Base-by-base conservation (phyloP, 2,888 invertebrate species). In the Acrocyrtus sp. region DNA sequence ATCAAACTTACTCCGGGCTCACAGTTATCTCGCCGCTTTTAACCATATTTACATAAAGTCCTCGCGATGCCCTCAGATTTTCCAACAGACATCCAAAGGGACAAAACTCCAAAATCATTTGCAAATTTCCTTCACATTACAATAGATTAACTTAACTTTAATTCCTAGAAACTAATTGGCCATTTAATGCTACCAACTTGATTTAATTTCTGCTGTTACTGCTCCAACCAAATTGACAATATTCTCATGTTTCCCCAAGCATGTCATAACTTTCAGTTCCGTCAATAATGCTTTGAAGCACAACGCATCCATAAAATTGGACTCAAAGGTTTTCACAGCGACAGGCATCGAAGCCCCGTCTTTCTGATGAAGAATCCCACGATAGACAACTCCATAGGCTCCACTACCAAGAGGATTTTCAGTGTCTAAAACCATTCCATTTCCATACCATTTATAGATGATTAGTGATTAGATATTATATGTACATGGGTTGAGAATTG, bases 201-300 rank as follows among this genome's bases (percentile, higher is more conserved):
- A 5, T 57, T 43, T 34, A 45, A 76, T 68, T 6, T 69, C 72
- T n/a, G 62, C n/a, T 0, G 69, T 73, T 1, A 56, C 54, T 12
- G 75, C 75, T 65, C 75, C 75, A 45, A 76, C 17, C 12, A 76
- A 56, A 10, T 41, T 27, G 1, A 73, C 39, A 50, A 76, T 41
- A 61, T 76, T 41, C 3, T 68, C 69, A 66, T 76, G 75, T 8
- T 51, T 58, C 43, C 72, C 72, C 34, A 76, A 45, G 34, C 56
- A 69, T 12, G 58, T 61, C 75, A 76, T 76, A 10, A 76, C 54
- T 39, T 76, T 76, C 45, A 76, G 43, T 29, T 76, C 75, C 10
- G 69, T 45, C 1, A 76, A 27, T 15, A 76, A 43, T 2, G 75
- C 72, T 50, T 76, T 76, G 43, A 75, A 75, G 17, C 58, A 58